A percentile compares a stretch with the other conserved stretches of the same genome.
Evolutionary conservation across 1,140 invertebrate genomes (phyloP).

Genomic region (Daktulosphaira vitifoliae): DNA sequence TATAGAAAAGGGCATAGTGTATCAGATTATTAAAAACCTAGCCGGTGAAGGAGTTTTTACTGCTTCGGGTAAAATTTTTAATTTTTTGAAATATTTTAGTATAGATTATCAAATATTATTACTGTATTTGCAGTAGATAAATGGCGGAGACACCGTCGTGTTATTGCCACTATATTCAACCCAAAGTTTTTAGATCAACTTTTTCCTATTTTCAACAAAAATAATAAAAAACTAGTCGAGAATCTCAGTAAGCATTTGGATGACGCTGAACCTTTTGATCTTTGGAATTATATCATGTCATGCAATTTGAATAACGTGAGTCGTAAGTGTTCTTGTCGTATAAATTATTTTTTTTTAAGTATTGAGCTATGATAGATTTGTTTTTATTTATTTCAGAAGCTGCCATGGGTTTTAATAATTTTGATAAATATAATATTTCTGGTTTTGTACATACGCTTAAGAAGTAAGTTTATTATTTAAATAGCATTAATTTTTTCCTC

Average conservation of each 20-base stretch:
- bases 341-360: too few relatives aligned
- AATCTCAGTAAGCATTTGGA: slow-evolving; percentile 36
- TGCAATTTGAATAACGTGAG: slow-evolving; percentile 71
- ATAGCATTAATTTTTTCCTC: too few relatives aligned
- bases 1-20: slow-evolving; percentile 36
- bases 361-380: too few relatives aligned
- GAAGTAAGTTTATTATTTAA: neutral
- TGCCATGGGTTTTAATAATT: neutral
- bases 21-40: slow-evolving; percentile 37
- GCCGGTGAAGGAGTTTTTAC: slow-evolving; percentile 38
- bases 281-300: slow-evolving; percentile 50
- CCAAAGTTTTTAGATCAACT: slow-evolving; percentile 73
- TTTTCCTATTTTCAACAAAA: slow-evolving; percentile 62
- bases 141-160: slow-evolving; percentile 54
- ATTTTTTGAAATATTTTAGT: too few relatives aligned
- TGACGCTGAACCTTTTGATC: slow-evolving; percentile 35
- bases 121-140: slow-evolving; percentile 36
- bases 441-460: neutral
- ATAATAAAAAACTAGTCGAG: slow-evolving; percentile 52
- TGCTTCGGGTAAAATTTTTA: slow-evolving; percentile 35
- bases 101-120: too few relatives aligned
- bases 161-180: slow-evolving; percentile 71
- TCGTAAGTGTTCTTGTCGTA: slow-evolving; percentile 48
- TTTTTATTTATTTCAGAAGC: neutral
- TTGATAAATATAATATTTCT: neutral